A percentile compares a stretch with the other conserved stretches of the same genome.
These are phyloP conservation scores for Eilema griseolum DNA, from an alignment of 2,888 invertebrate species.

Conservation along the genomic window DNA sequence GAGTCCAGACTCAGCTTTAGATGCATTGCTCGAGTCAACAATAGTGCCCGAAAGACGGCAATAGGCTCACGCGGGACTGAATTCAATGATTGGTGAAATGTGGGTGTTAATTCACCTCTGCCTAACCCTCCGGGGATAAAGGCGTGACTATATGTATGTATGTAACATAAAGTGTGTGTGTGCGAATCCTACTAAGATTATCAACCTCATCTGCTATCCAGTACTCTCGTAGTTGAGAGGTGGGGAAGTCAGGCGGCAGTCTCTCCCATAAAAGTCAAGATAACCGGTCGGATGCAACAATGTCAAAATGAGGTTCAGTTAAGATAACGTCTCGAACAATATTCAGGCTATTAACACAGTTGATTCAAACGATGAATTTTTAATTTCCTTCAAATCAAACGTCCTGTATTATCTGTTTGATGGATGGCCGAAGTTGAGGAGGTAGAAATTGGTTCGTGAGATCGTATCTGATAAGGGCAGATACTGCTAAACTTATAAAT, in stretches of 20 bases:
- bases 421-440: slow-evolving; percentile 45
- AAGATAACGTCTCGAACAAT: background rate
- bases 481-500: background rate
- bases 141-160: no score
- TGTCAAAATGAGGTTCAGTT: background rate
- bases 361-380: slow-evolving; percentile 5
- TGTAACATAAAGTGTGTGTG: no score
- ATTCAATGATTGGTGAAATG: no score
- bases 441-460: slow-evolving; percentile 25
- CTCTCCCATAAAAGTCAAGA: background rate
- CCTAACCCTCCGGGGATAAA: no score
- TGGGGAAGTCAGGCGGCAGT: no score
- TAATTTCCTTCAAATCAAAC: slow-evolving; percentile 29
- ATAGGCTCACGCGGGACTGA: no score
- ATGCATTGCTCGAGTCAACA: no score
- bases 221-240: background rate
- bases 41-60: no score
- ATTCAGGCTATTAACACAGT: slow-evolving; percentile 8
- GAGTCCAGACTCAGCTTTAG: no score
- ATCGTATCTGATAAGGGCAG: slow-evolving; percentile 16
- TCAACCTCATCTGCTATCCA: background rate
- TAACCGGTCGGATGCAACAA: background rate
- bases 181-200: no score
- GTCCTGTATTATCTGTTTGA: slow-evolving; percentile 40
- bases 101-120: no score